Base-by-base conservation (phyloP, 2,113 vertebrate species). In the Diadophis punctatus region DNA sequence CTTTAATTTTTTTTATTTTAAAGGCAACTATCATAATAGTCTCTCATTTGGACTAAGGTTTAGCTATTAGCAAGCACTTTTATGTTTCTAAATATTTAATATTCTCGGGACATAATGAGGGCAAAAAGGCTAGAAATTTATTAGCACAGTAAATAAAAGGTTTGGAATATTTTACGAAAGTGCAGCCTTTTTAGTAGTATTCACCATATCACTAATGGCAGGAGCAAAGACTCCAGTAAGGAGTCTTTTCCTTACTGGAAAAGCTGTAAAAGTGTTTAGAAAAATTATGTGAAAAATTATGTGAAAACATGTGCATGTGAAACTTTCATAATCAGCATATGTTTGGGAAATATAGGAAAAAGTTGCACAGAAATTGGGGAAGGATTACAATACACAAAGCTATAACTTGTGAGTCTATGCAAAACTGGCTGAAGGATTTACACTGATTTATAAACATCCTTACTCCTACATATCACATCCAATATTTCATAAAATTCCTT, bases 1-100 rank as follows among this genome's bases (percentile, higher is more conserved):
- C 39, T 52, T 92, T 92, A 2, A 43, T 93, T 56, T 55, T 55
- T 92, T n/a, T 93, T 80, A 22, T 89, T 20, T 30, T 87, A 1
- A 86, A 39, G 25, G 2, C 84, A 46, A 90, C 55, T 34, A 23
- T 0, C 0, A 74, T 90, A 63, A 49, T 89, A 0, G 16, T 0
- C 7, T 86, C 90, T 90, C 91, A 10, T 27, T 87, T 94, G 46
- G 1, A 94, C 9, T 0, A 94, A 91, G 86, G 9, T 85, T 3
- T 53, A 91, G 1, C 16, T 90, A 8, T 90, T 85, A 0, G 0
- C 1, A 1, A 0, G 2, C 91, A 23, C 90, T 91, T 87, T 91
- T 18, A 0, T 87, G 10, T 22, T 93, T 91, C 91, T 87, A 46
- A 52, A 92, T 93, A 2, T 84, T 30, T 91, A 1, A 39, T 93